phyloP scores from a whole-genome alignment of 1,140 invertebrate species.

The Linepithema humile region DNA sequence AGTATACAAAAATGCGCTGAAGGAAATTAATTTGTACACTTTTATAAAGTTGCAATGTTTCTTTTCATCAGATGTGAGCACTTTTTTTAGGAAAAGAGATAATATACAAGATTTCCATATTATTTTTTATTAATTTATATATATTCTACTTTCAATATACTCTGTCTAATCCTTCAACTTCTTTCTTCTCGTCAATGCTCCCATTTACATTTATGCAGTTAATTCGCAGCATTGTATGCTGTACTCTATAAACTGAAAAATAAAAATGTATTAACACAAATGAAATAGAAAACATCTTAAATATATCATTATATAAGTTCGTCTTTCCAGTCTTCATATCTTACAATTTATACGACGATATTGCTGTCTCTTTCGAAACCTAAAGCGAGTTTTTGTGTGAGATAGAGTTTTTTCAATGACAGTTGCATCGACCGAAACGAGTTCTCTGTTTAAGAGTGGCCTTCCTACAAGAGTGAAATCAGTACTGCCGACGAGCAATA shows the following conservation, averaged over 20 bases:
- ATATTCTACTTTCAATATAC: slow-evolving; percentile 71
- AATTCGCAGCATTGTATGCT: slow-evolving; percentile 90
- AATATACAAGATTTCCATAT: neutral
- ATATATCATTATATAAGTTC: neutral
- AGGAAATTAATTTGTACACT: neutral
- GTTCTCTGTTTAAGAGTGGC: slow-evolving; percentile 90
- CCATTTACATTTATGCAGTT: slow-evolving; percentile 87
- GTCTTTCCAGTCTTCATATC: slow-evolving; percentile 65
- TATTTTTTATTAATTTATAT: neutral
- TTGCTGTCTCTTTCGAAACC: slow-evolving; percentile 90
- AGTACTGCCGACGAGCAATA: slow-evolving; percentile 91
- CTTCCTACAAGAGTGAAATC: slow-evolving; percentile 95
- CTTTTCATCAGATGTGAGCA: no score
- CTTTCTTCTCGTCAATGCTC: slow-evolving; percentile 80
- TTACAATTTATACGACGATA: slow-evolving; percentile 91
- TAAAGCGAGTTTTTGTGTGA: slow-evolving; percentile 91
- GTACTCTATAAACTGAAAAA: slow-evolving; percentile 87
- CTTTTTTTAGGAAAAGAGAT: neutral
- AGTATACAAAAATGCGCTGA: neutral
- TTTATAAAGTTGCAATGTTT: neutral
- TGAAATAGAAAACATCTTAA: neutral
- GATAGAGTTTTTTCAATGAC: slow-evolving; percentile 96
- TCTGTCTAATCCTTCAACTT: slow-evolving; percentile 81
- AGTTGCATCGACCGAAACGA: slow-evolving; percentile 92
- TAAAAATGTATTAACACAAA: slow-evolving; percentile 56